A percentile compares a stretch with the other conserved stretches of the same genome.
Evolutionary conservation across 2,888 invertebrate genomes (phyloP).

Genomic region (Drosophila neotestacea): DNA sequence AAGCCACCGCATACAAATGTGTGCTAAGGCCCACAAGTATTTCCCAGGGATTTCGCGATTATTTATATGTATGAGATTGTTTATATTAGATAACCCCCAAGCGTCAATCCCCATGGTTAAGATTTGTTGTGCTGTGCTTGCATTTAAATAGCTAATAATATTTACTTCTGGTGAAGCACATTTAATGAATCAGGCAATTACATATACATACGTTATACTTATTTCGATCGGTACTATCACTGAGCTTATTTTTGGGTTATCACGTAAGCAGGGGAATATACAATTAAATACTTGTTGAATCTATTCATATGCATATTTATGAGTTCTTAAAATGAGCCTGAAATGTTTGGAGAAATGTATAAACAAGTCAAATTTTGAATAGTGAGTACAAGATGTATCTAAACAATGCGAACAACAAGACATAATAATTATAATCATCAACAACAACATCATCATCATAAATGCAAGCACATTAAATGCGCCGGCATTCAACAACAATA

Average conservation of each 20-base stretch:
- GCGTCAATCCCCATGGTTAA: neutral
- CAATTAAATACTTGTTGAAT: constrained; percentile 3
- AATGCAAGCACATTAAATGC: constrained; percentile 58
- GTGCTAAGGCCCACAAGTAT: neutral
- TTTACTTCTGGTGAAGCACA: constrained; percentile 16
- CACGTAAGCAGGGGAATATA: constrained; percentile 7
- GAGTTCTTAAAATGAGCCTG: neutral
- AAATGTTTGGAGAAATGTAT: neutral
- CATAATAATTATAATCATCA: constrained; percentile 34
- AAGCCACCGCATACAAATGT: neutral
- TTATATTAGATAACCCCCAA: constrained; percentile 2
- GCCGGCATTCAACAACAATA: constrained; percentile 51
- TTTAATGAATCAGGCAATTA: constrained; percentile 22
- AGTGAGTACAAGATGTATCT: neutral
- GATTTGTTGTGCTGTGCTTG: neutral
- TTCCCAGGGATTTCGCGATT: constrained; percentile 5
- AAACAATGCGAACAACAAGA: constrained; percentile 7
- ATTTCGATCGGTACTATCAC: neutral
- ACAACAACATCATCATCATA: constrained; percentile 25
- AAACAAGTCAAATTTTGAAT: neutral
- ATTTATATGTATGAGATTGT: constrained; percentile 1
- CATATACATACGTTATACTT: neutral
- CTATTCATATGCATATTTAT: neutral
- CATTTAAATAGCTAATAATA: constrained; percentile 8
- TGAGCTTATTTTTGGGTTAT: constrained; percentile 14